Conservation (phyloP, 2,888 invertebrate species). For the Strigamia crassipes region DNA sequence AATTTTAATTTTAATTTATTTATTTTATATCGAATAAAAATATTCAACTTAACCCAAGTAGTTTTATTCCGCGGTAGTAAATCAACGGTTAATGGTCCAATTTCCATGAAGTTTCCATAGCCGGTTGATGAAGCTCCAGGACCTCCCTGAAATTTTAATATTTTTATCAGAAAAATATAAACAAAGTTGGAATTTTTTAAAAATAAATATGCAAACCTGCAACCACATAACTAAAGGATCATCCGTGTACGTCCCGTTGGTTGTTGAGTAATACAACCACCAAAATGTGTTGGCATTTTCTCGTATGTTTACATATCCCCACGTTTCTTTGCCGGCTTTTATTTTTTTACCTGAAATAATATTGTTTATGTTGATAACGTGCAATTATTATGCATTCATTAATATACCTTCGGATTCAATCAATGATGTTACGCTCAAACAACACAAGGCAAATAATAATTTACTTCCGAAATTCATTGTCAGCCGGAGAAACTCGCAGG, state of each 20-base stretch:
- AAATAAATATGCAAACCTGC: constrained; percentile 55
- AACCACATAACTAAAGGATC: constrained; percentile 84
- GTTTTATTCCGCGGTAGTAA: constrained; percentile 68
- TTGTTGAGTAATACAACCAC: constrained; percentile 80
- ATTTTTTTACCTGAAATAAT: constrained; percentile 8
- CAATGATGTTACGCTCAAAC: neutral
- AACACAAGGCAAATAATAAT: neutral
- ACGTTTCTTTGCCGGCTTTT: constrained; percentile 66
- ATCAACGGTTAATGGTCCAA: constrained; percentile 74
- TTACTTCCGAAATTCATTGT: neutral
- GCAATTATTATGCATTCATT: neutral
- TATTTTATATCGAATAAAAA: no score
- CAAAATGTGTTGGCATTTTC: constrained; percentile 81
- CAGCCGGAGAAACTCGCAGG: neutral
- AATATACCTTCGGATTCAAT: neutral
- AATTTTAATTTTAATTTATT: neutral
- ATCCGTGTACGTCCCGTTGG: constrained; percentile 65
- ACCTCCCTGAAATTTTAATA: constrained; percentile 69
- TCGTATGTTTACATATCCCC: constrained; percentile 74
- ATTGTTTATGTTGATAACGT: neutral
- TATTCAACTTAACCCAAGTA: constrained; percentile 69
- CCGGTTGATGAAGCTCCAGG: constrained; percentile 80
- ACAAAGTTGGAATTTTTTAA: no score
- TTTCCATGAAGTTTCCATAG: constrained; percentile 83
- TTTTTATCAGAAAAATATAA: neutral